Evolutionary conservation across 2,888 invertebrate genomes (phyloP).

Genomic region (Scaeva pyrastri): DNA sequence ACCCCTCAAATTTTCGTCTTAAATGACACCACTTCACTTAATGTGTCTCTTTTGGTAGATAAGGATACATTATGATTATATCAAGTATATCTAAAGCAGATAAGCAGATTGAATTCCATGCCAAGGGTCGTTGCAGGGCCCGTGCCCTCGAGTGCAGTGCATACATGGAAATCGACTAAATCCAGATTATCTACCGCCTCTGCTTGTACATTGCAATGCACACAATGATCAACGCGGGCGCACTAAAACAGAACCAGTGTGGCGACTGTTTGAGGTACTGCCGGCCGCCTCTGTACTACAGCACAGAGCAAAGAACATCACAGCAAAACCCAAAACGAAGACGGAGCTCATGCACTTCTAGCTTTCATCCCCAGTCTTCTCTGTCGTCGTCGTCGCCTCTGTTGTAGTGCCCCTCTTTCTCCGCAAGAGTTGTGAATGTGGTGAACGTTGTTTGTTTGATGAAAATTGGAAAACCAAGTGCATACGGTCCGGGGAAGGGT

Average conservation of each 20-base stretch:
- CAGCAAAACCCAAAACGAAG: background rate
- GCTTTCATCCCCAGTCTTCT: background rate
- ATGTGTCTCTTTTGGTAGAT: background rate
- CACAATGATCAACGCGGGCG: background rate
- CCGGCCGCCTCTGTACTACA: background rate
- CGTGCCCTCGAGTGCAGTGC: background rate
- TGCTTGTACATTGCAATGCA: constrained; percentile 17
- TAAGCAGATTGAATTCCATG: constrained; percentile 15
- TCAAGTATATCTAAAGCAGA: constrained; percentile 3
- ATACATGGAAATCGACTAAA: background rate
- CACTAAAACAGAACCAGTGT: background rate
- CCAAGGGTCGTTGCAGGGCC: too few species aligned
- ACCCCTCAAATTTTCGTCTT: background rate
- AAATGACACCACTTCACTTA: constrained; percentile 6
- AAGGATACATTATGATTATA: background rate
- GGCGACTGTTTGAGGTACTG: background rate
- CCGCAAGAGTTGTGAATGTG: background rate
- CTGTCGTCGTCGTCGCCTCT: background rate
- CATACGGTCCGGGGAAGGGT: background rate
- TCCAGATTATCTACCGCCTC: background rate
- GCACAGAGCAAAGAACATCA: background rate
- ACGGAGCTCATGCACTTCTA: constrained; percentile 11
- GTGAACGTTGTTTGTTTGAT: constrained; percentile 5
- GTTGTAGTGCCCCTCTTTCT: background rate
- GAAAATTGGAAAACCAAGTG: constrained; percentile 27